phyloP scores from a whole-genome alignment of 2,113 vertebrate species.

The Vombatus ursinus region DNA sequence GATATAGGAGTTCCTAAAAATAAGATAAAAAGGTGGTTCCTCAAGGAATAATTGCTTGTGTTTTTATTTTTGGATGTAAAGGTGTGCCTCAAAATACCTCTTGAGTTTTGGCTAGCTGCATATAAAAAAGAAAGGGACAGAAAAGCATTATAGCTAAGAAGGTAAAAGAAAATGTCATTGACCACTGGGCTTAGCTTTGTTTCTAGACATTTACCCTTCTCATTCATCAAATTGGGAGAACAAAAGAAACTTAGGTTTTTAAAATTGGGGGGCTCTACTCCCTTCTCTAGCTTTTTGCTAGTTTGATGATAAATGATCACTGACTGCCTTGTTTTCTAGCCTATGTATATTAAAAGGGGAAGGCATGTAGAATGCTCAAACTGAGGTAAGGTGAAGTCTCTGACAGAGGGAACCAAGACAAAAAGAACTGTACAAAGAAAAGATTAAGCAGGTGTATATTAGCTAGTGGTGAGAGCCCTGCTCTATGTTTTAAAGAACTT shows the following conservation, averaged over 20 bases:
- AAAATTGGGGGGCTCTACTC: not conserved
- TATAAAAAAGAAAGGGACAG: not conserved
- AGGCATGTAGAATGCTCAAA: not conserved
- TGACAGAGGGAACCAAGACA: not conserved
- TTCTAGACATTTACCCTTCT: not conserved
- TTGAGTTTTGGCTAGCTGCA: not conserved
- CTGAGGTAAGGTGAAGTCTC: not conserved
- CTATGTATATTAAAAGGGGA: not conserved
- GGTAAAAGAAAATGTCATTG: not conserved
- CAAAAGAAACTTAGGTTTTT: not conserved
- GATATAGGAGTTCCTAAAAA: not conserved
- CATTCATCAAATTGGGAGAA: not conserved
- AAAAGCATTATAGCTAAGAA: not conserved
- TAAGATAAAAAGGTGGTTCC: not conserved
- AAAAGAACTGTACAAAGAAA: not conserved
- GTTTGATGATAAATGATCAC: not conserved
- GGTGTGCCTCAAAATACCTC: not conserved
- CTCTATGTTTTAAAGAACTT: not conserved
- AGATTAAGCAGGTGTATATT: not conserved
- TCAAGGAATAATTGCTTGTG: not conserved
- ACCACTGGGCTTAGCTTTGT: not conserved
- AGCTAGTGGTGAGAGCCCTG: no score
- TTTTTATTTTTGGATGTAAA: not conserved
- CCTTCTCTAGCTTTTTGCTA: not conserved
- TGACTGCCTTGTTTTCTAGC: not conserved